Percentiles rank a stretch among this genome's conserved stretches.
Conservation (phyloP, 2,888 invertebrate genomes). For the Campoletis raptor region DNA sequence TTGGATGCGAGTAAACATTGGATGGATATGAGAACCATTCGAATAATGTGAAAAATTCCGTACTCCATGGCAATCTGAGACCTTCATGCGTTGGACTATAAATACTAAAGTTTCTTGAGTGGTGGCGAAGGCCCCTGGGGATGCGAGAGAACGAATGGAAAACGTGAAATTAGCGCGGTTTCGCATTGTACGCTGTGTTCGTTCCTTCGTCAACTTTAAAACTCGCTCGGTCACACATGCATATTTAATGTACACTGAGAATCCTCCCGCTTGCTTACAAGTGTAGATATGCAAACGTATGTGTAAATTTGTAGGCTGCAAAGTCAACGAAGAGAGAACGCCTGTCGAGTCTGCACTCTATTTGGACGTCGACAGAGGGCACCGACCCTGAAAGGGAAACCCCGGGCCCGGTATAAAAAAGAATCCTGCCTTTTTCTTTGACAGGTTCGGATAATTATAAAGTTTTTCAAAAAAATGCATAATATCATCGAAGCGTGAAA, state of each 20-base stretch:
- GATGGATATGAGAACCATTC: slow-evolving; percentile 10
- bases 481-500: slow-evolving; percentile 1
- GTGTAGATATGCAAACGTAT: not conserved
- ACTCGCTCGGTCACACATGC: slow-evolving; percentile 23
- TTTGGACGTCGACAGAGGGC: slow-evolving; percentile 58
- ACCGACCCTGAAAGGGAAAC: slow-evolving; percentile 68
- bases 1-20: slow-evolving; percentile 19
- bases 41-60: slow-evolving; percentile 2
- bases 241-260: slow-evolving; percentile 23
- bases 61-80: slow-evolving; percentile 30
- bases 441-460: not conserved
- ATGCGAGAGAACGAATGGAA: slow-evolving; percentile 55
- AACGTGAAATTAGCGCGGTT: slow-evolving; percentile 58
- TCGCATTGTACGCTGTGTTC: slow-evolving; percentile 47
- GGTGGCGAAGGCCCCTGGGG: slow-evolving; percentile 16
- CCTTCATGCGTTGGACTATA: slow-evolving; percentile 51
- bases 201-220: slow-evolving; percentile 49
- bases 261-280: not conserved
- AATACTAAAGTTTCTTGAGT: slow-evolving; percentile 59
- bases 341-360: slow-evolving; percentile 42
- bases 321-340: slow-evolving; percentile 56
- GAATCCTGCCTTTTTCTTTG: slow-evolving; percentile 7
- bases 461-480: not conserved
- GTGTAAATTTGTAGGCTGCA: slow-evolving; percentile 38
- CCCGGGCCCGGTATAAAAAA: slow-evolving; percentile 27